phyloP scores from a whole-genome alignment of 2,113 vertebrate species.

The Erythrolamprus reginae region DNA sequence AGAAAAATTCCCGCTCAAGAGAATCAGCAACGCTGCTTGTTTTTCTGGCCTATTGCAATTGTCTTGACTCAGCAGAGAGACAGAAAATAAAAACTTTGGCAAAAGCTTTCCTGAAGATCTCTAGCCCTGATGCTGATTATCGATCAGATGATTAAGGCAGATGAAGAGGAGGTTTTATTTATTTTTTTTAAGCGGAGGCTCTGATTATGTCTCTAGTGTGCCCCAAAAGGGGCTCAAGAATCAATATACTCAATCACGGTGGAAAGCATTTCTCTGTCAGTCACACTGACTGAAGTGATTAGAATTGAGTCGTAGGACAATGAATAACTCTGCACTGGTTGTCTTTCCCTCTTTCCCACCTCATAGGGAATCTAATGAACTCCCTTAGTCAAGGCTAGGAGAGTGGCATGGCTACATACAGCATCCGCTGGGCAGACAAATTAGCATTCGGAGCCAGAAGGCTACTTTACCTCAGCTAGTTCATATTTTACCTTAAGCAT shows the following conservation, averaged over 20 bases:
- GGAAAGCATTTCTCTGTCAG: slow-evolving; percentile 89
- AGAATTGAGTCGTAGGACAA: slow-evolving; percentile 94
- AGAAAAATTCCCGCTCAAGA: slow-evolving; percentile 37
- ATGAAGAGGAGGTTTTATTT: slow-evolving; percentile 79
- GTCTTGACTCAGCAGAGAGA: slow-evolving; percentile 94
- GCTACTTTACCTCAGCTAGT: slow-evolving; percentile 35
- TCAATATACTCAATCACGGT: slow-evolving; percentile 94
- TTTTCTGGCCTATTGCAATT: slow-evolving; percentile 80
- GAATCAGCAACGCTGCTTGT: slow-evolving; percentile 70
- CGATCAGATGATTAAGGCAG: slow-evolving; percentile 95
- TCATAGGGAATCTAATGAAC: slow-evolving; percentile 85
- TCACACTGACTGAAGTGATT: slow-evolving; percentile 91
- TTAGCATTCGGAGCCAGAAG: slow-evolving; percentile 50
- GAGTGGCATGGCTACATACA: slow-evolving; percentile 51
- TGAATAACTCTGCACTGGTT: slow-evolving; percentile 83
- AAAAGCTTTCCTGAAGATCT: slow-evolving; percentile 80
- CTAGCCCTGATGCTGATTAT: slow-evolving; percentile 86
- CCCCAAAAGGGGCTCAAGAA: slow-evolving; percentile 82
- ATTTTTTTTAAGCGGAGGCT: slow-evolving; percentile 83
- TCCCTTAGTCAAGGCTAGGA: slow-evolving; percentile 72
- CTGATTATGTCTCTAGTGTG: slow-evolving; percentile 87
- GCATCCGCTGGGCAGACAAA: slow-evolving; percentile 27
- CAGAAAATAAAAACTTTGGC: slow-evolving; percentile 75
- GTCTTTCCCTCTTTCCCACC: slow-evolving; percentile 79
- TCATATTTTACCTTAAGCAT: slow-evolving; percentile 35